A percentile compares a stretch with the other conserved stretches of the same genome.
These are phyloP conservation scores for Mellilla xanthometata DNA, from an alignment of 2,888 invertebrate genomes.

Conservation along the genomic window DNA sequence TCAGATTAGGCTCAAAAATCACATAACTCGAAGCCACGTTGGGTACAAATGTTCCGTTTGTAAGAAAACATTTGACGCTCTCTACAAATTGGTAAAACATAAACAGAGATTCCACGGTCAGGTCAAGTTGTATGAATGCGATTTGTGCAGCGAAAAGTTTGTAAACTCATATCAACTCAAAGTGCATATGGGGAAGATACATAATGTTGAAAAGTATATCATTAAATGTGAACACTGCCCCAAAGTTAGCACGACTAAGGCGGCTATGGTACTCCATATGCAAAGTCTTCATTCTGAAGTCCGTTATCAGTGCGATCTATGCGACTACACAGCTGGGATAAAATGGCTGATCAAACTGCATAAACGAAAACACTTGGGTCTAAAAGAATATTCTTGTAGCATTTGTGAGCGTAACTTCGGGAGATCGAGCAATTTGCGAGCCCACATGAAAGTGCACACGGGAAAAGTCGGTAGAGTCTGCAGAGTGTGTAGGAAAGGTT, in stretches of 20 bases:
- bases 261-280: conserved; percentile 76
- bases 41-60: conserved; percentile 59
- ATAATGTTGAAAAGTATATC: conserved; percentile 61
- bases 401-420: conserved; percentile 79
- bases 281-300: conserved; percentile 70
- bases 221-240: conserved; percentile 68
- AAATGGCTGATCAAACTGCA: conserved; percentile 67
- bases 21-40: conserved; percentile 50
- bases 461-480: conserved; percentile 59
- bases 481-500: conserved; percentile 54
- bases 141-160: conserved; percentile 49
- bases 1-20: conserved; percentile 52
- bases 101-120: conserved; percentile 54
- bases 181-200: conserved; percentile 65
- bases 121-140: conserved; percentile 45
- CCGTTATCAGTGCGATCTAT: conserved; percentile 57
- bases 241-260: conserved; percentile 70
- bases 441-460: conserved; percentile 66
- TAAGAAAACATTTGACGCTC: conserved; percentile 63
- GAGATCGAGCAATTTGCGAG: conserved; percentile 73
- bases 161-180: conserved; percentile 55
- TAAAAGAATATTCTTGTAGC: conserved; percentile 76
- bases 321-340: conserved; percentile 58
- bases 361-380: conserved; percentile 72
- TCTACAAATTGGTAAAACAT: conserved; percentile 51